Percentiles rank a stretch among this genome's conserved stretches.
These are phyloP conservation scores for Gymnocheta viridis DNA, from an alignment of 2,888 invertebrate species.

Conservation along the genomic window DNA sequence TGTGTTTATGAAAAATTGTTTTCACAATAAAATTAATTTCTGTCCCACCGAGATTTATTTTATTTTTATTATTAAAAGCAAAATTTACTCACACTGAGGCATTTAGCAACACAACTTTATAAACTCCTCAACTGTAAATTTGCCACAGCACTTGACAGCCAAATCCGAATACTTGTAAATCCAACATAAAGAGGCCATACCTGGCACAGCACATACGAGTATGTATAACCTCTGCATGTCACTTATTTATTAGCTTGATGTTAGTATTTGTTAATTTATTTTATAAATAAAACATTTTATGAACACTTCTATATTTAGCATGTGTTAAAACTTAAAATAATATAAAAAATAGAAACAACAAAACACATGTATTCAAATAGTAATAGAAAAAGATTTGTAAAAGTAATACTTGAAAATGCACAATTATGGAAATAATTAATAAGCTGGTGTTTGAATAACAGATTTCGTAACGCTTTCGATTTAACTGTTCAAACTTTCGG, in stretches of 20 bases:
- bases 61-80: not conserved
- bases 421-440: slow-evolving; percentile 69
- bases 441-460: slow-evolving; percentile 56
- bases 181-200: slow-evolving; percentile 22
- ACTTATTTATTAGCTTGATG: slow-evolving; percentile 55
- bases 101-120: slow-evolving; percentile 27
- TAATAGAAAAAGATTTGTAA: slow-evolving; percentile 54
- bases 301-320: slow-evolving; percentile 33
- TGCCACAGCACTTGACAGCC: slow-evolving; percentile 52
- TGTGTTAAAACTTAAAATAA: slow-evolving; percentile 51
- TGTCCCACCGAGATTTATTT: too few relatives aligned
- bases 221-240: not conserved
- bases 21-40: not conserved
- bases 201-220: not conserved
- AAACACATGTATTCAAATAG: not conserved
- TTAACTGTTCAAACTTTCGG: slow-evolving; percentile 41
- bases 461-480: slow-evolving; percentile 63
- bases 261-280: slow-evolving; percentile 33
- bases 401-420: slow-evolving; percentile 61
- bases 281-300: slow-evolving; percentile 31
- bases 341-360: not conserved
- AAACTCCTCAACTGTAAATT: slow-evolving; percentile 47
- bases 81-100: not conserved
- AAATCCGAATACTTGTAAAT: not conserved
- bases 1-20: not conserved